A percentile compares a stretch with the other conserved stretches of the same genome.
Evolutionary conservation across 1,140 invertebrate species (phyloP).

Genomic region (Lasaia peninsularis): DNA sequence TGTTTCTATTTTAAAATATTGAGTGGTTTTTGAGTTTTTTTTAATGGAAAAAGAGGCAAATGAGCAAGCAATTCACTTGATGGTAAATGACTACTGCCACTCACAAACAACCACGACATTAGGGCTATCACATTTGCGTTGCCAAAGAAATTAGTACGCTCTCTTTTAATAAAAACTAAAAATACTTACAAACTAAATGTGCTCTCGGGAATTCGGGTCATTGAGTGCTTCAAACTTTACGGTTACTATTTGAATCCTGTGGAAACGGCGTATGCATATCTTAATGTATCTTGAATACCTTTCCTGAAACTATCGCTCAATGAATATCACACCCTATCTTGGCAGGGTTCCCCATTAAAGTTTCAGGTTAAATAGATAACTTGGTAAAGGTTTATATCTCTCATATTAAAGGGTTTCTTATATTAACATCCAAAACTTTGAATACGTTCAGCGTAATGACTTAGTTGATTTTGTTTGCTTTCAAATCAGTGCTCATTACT

Average conservation of each 20-base stretch:
- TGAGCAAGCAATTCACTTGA: no score
- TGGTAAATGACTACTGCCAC: no score
- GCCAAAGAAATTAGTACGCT: no score
- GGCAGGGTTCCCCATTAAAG: neutral
- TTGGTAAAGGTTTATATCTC: neutral
- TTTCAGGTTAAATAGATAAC: neutral
- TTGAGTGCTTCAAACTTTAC: constrained; percentile 56
- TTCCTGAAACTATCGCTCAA: constrained; percentile 5
- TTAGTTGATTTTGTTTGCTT: neutral
- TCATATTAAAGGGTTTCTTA: neutral
- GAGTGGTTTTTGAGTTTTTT: no score
- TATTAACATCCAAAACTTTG: neutral
- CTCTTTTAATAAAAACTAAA: no score
- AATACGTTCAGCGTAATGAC: neutral
- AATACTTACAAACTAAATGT: constrained; percentile 57
- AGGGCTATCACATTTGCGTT: no score
- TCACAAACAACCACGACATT: no score
- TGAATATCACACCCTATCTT: neutral
- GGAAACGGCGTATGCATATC: constrained; percentile 32
- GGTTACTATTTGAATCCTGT: constrained; percentile 31
- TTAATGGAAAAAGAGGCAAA: no score
- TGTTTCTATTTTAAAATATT: constrained; percentile 63
- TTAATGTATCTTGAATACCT: neutral
- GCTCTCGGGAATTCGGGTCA: constrained; percentile 50
- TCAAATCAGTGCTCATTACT: neutral